Percentiles rank a stretch among this genome's conserved stretches.
These are phyloP conservation scores for Leptothorax acervorum DNA, from an alignment of 2,888 invertebrate species.

Conservation along the genomic window DNA sequence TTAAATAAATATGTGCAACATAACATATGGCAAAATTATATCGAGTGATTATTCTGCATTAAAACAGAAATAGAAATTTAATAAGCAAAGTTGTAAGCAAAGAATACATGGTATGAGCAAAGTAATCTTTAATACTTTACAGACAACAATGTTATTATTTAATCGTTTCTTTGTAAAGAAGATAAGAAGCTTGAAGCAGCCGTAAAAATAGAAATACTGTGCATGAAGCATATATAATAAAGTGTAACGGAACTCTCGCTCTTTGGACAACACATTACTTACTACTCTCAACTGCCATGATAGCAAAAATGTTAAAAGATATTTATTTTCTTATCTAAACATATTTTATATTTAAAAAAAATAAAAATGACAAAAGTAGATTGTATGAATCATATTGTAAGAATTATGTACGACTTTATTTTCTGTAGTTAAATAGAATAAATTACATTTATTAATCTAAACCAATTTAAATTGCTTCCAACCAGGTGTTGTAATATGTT, in stretches of 20 bases:
- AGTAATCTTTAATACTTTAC: constrained; percentile 22
- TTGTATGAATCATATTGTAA: neutral
- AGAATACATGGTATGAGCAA: neutral
- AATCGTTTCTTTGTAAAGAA: constrained; percentile 19
- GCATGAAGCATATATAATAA: constrained; percentile 24
- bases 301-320: constrained; percentile 79
- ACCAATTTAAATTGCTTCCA: neutral
- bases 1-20: constrained; percentile 38
- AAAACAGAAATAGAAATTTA: constrained; percentile 43
- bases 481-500: neutral
- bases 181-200: constrained; percentile 34
- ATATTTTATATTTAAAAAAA: constrained; percentile 32
- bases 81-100: constrained; percentile 45
- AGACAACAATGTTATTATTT: constrained; percentile 31
- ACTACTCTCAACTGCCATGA: constrained; percentile 83
- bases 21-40: constrained; percentile 9
- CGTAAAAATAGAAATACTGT: constrained; percentile 21
- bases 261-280: constrained; percentile 77
- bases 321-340: constrained; percentile 64
- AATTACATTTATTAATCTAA: constrained; percentile 19
- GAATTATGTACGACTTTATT: constrained; percentile 2
- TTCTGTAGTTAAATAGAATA: constrained; percentile 44
- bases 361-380: constrained; percentile 13
- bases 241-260: constrained; percentile 48
- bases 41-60: neutral